These are phyloP conservation scores for Autographa pulchrina DNA, from an alignment of 2,888 invertebrate species.

Conservation along the genomic window DNA sequence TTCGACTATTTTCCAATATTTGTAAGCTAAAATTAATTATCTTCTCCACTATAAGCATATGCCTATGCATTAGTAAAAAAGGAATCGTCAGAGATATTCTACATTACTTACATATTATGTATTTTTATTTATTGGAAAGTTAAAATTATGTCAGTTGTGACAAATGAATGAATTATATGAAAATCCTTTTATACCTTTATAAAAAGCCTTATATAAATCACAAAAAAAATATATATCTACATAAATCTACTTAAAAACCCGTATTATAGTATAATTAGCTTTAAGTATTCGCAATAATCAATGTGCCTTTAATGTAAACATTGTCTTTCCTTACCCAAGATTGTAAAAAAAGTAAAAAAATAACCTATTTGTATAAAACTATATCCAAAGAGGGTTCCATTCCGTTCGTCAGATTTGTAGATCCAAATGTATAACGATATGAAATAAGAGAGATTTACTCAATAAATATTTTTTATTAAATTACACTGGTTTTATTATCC, in stretches of 20 bases:
- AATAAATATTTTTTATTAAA: constrained; percentile 65
- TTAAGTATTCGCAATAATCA: constrained; percentile 66
- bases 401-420: constrained; percentile 60
- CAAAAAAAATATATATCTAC: constrained; percentile 15
- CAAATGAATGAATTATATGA: background rate
- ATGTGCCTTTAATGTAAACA: constrained; percentile 75
- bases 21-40: constrained; percentile 27
- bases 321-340: constrained; percentile 78
- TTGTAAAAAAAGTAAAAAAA: constrained; percentile 58
- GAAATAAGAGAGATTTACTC: constrained; percentile 61
- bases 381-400: constrained; percentile 63
- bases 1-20: constrained; percentile 12
- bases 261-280: constrained; percentile 48
- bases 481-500: constrained; percentile 15
- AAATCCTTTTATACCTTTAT: background rate
- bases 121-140: background rate
- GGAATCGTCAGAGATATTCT: background rate
- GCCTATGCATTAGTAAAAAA: background rate
- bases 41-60: constrained; percentile 18
- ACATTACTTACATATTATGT: background rate
- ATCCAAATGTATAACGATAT: constrained; percentile 57
- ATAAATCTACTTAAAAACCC: constrained; percentile 18
- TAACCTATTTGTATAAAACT: constrained; percentile 60
- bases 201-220: constrained; percentile 14
- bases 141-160: background rate